These are phyloP conservation scores for Ramphastos sulfuratus DNA, from an alignment of 2,113 vertebrate genomes.

Conservation along the genomic window DNA sequence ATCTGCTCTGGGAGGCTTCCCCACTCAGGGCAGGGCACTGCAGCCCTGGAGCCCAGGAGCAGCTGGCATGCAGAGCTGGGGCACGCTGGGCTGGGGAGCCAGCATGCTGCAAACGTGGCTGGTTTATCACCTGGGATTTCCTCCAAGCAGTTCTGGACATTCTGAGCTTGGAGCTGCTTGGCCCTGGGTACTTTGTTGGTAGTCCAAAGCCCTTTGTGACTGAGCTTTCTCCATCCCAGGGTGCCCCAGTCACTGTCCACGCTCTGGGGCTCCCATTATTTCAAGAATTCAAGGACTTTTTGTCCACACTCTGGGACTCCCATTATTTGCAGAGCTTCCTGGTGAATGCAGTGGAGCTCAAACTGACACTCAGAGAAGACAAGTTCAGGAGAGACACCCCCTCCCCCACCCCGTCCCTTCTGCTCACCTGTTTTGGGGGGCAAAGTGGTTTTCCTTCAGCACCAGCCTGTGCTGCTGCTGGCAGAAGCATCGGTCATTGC, in stretches of 20 bases:
- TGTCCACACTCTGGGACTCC: not conserved
- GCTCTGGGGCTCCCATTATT: not conserved
- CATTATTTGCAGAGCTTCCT: not conserved
- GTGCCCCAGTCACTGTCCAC: not conserved
- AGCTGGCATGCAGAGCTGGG: not conserved
- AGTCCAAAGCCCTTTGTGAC: not conserved
- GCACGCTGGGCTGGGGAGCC: not conserved
- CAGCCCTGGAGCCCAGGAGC: not conserved
- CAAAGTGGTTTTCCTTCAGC: not conserved
- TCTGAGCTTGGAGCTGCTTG: not conserved
- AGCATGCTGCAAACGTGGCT: not conserved
- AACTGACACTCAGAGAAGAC: not conserved
- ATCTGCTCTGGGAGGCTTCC: not conserved
- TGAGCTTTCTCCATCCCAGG: not conserved
- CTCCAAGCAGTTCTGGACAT: not conserved
- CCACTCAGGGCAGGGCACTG: not conserved
- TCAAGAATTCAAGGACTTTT: not conserved
- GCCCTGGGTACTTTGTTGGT: not conserved
- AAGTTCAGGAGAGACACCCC: not conserved
- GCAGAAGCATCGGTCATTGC: not conserved
- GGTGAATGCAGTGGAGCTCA: not conserved
- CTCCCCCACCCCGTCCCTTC: not conserved
- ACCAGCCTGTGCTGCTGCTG: not conserved
- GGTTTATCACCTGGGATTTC: not conserved
- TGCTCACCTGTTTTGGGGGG: accelerated